Conservation (phyloP, 1,140 invertebrate species). For the Diorhabda carinulata region DNA sequence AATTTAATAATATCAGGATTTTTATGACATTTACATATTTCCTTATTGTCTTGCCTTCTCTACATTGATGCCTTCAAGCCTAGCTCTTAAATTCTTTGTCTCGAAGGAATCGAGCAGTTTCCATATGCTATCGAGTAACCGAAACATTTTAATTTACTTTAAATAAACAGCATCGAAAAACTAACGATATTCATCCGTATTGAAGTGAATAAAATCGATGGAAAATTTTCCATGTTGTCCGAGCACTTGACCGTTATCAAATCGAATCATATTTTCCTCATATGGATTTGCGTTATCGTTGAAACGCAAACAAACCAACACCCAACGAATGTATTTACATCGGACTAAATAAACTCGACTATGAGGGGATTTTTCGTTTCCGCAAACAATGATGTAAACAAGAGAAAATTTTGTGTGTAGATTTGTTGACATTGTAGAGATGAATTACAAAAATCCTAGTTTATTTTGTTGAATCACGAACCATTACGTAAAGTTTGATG, state of each 20-base stretch:
- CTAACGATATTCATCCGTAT: too few species aligned
- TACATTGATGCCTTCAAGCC: too few species aligned
- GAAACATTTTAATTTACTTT: too few species aligned
- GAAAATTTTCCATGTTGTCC: not conserved
- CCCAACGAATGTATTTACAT: not conserved
- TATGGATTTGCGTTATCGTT: not conserved
- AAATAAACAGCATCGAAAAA: too few species aligned
- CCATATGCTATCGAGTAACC: too few species aligned
- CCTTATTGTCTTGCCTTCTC: too few species aligned
- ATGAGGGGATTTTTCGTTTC: not conserved
- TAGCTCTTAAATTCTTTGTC: too few species aligned
- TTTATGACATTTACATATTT: too few species aligned
- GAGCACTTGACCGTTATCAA: not conserved
- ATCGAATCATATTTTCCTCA: slow-evolving; percentile 1
- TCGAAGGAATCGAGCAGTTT: too few species aligned
- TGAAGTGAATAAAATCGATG: too few species aligned
- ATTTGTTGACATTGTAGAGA: not conserved
- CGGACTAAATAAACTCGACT: not conserved
- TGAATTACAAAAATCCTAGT: not conserved
- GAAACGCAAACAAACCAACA: not conserved
- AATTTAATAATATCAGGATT: too few species aligned
- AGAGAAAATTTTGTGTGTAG: not conserved
- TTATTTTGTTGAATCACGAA: not conserved
- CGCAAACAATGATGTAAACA: slow-evolving; percentile 2
- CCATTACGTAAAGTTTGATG: not conserved